phyloP scores from a whole-genome alignment of 2,113 vertebrate genomes.

The Pluvianellus socialis region DNA sequence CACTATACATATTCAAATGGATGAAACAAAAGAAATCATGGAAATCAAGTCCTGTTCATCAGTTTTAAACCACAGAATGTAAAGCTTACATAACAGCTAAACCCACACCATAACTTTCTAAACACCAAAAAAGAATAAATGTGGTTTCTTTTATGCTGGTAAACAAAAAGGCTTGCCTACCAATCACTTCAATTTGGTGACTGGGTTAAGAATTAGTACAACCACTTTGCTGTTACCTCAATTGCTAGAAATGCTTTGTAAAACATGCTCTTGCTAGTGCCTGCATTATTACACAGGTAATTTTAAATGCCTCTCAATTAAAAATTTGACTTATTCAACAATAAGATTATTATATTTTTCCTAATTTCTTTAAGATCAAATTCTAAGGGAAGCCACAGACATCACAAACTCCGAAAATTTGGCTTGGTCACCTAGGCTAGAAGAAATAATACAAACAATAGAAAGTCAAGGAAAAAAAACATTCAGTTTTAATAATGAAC shows the following conservation, averaged over 20 bases:
- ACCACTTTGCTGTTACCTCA: background rate
- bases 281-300: background rate
- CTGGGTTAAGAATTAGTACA: background rate
- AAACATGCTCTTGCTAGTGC: background rate
- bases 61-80: background rate
- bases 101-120: background rate
- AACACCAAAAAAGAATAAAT: background rate
- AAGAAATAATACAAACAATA: background rate
- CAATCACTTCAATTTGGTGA: background rate
- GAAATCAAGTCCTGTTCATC: background rate
- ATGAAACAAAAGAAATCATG: background rate
- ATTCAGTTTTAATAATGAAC: background rate
- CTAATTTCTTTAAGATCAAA: background rate
- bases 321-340: background rate
- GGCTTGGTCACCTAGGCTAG: background rate
- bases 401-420: background rate
- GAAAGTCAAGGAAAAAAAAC: background rate
- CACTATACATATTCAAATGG: background rate
- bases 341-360: background rate
- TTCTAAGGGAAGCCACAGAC: background rate
- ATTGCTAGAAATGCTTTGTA: background rate
- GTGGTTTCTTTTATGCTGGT: background rate
- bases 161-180: background rate
- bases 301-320: background rate
- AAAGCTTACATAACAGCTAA: background rate